Conservation (phyloP, 2,797 vertebrate genomes). For the Megaceryle alcyon region DNA sequence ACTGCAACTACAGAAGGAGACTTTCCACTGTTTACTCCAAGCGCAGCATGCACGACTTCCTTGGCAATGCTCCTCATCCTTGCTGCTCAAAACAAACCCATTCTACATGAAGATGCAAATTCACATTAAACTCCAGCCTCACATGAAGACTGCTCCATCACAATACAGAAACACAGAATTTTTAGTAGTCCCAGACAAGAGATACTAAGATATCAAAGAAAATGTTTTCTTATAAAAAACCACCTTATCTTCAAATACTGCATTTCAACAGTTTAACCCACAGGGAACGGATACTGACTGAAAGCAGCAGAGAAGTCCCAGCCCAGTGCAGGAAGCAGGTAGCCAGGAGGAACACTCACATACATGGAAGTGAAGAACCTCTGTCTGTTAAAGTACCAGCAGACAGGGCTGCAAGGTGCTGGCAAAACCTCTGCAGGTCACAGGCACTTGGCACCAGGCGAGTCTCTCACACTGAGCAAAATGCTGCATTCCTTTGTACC, state of each 20-base stretch:
- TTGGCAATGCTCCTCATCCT: not conserved
- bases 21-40: not conserved
- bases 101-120: not conserved
- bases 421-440: not conserved
- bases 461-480: not conserved
- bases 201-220: not conserved
- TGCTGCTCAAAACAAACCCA: not conserved
- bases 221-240: not conserved
- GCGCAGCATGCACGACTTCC: fast-evolving
- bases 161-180: not conserved
- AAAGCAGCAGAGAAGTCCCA: conserved; percentile 32
- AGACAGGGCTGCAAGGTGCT: not conserved
- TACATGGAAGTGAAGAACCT: not conserved
- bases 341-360: not conserved
- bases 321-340: not conserved
- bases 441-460: not conserved
- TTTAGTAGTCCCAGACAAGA: not conserved
- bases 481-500: not conserved
- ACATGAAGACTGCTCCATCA: not conserved
- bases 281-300: not conserved
- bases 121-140: not conserved
- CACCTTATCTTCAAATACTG: not conserved
- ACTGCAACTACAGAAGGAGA: not conserved
- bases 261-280: not conserved
- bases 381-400: not conserved